Percentiles rank a stretch among this genome's conserved stretches.
Conservation (phyloP, 1,140 invertebrate genomes). For the Drosophila chauvacae region DNA sequence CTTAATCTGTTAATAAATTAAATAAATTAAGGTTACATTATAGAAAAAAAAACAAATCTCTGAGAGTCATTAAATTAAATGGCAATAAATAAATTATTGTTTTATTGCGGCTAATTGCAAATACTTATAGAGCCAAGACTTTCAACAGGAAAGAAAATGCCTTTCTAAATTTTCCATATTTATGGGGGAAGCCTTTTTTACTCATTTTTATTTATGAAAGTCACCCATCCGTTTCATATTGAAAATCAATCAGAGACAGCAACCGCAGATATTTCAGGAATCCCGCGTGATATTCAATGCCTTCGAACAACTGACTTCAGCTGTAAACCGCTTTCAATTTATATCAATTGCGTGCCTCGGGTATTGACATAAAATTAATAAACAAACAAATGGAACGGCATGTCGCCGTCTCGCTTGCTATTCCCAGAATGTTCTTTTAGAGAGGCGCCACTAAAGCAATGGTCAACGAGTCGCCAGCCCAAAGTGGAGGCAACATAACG, state of each 20-base stretch:
- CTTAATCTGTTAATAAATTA: constrained; percentile 18
- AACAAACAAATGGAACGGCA: constrained; percentile 26
- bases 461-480: constrained; percentile 51
- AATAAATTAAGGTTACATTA: constrained; percentile 7
- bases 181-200: background rate
- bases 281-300: constrained; percentile 64
- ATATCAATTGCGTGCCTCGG: constrained; percentile 56
- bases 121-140: background rate
- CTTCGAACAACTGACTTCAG: constrained; percentile 59
- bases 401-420: constrained; percentile 14
- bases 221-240: constrained; percentile 8
- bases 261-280: constrained; percentile 64
- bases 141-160: background rate
- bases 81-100: background rate
- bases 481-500: constrained; percentile 24
- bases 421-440: constrained; percentile 57
- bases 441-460: constrained; percentile 26
- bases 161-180: constrained; percentile 1
- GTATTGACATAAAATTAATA: constrained; percentile 23
- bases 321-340: constrained; percentile 68
- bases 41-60: background rate
- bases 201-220: background rate
- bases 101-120: background rate
- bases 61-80: background rate
- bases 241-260: constrained; percentile 47